Percentiles rank a stretch among this genome's conserved stretches.
Conservation (phyloP, 2,888 invertebrate genomes). For the Pyrrhosoma nymphula region DNA sequence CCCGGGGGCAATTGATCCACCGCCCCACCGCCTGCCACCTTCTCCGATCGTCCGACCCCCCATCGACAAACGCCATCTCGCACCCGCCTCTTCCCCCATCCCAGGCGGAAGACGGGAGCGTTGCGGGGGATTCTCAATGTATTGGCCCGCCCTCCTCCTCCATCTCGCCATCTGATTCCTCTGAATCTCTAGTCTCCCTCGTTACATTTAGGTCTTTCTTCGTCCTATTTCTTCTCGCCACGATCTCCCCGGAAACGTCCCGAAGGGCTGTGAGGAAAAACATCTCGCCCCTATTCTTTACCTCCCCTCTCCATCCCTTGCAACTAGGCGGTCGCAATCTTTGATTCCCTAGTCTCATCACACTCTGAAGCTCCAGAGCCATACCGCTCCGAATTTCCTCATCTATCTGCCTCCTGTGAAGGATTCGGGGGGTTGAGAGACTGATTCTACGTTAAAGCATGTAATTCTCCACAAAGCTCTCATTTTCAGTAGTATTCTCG, state of each 20-base stretch:
- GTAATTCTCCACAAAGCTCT: no score
- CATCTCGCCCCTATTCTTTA: neutral
- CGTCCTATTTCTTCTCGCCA: neutral
- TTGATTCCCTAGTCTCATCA: neutral
- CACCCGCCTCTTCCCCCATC: neutral
- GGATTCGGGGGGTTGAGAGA: no score
- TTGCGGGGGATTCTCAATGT: neutral
- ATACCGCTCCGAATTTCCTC: neutral
- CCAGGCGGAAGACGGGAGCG: neutral
- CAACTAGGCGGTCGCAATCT: no score
- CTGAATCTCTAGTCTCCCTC: neutral
- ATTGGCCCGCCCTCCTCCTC: neutral
- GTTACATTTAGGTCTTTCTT: neutral
- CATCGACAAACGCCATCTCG: neutral
- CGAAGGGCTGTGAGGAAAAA: neutral
- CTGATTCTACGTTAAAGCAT: no score
- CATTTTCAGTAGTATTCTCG: no score
- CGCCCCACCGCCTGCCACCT: neutral
- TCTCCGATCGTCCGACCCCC: no score
- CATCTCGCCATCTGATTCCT: neutral
- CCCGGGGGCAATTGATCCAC: neutral
- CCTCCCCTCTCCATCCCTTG: neutral
- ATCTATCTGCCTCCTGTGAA: neutral
- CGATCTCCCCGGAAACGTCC: neutral
- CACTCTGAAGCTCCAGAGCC: neutral